These are phyloP conservation scores for Hyposoter didymator DNA, from an alignment of 2,888 invertebrate species.

Conservation along the genomic window DNA sequence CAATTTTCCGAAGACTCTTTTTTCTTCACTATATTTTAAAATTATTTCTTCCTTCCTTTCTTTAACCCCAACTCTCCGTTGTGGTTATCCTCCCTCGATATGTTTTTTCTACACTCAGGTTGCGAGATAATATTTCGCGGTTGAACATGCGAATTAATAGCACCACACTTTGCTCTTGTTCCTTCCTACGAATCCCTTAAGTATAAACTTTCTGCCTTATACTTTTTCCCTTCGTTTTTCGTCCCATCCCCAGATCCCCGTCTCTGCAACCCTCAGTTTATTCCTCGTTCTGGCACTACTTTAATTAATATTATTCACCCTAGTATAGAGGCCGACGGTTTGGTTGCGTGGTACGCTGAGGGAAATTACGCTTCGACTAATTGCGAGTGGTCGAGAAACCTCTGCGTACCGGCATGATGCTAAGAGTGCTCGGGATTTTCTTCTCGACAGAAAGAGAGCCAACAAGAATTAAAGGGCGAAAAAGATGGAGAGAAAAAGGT, in stretches of 20 bases:
- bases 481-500: background rate
- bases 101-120: conserved; percentile 10
- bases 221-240: conserved; percentile 7
- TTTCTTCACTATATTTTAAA: conserved; percentile 4
- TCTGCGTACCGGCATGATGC: conserved; percentile 53
- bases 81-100: background rate
- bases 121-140: conserved; percentile 50
- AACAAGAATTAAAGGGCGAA: background rate
- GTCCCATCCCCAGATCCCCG: background rate
- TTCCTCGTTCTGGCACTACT: conserved; percentile 56
- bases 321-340: conserved; percentile 55
- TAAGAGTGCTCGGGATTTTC: conserved; percentile 58
- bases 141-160: conserved; percentile 65
- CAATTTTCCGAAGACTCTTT: conserved; percentile 29
- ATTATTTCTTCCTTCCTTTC: background rate
- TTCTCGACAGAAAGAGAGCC: conserved; percentile 10
- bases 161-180: conserved; percentile 44
- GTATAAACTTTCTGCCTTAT: conserved; percentile 6
- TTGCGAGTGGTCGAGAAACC: conserved; percentile 61
- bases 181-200: conserved; percentile 38
- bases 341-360: conserved; percentile 45
- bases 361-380: conserved; percentile 67
- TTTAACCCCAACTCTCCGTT: background rate
- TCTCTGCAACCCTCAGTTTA: background rate
- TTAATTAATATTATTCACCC: conserved; percentile 68